phyloP scores from a whole-genome alignment of 2,888 invertebrate species.

The Eilema sororculum region DNA sequence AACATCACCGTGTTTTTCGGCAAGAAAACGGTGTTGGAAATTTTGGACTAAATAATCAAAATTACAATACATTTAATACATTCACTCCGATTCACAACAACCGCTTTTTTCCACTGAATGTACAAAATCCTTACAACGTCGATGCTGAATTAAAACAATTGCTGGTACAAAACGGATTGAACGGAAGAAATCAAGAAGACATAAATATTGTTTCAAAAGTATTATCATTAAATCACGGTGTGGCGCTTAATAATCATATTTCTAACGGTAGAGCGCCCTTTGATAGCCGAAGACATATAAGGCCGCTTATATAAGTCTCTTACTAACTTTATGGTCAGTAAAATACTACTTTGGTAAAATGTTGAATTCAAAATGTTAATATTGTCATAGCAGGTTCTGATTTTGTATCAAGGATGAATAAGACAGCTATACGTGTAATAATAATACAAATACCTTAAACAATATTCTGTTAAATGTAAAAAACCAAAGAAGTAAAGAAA shows the following conservation, averaged over 20 bases:
- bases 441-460: constrained; percentile 7
- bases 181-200: constrained; percentile 89
- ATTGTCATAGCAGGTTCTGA: not conserved
- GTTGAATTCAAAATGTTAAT: constrained; percentile 21
- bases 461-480: constrained; percentile 27
- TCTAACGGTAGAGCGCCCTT: constrained; percentile 79
- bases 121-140: constrained; percentile 72
- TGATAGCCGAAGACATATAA: constrained; percentile 76
- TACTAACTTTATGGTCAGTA: constrained; percentile 1
- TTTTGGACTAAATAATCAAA: constrained; percentile 86
- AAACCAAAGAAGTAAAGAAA: constrained; percentile 50
- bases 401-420: constrained; percentile 10
- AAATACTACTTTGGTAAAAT: constrained; percentile 26
- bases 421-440: constrained; percentile 9
- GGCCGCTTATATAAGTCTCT: constrained; percentile 53
- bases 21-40: constrained; percentile 89
- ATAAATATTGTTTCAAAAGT: constrained; percentile 94
- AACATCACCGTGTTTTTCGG: constrained; percentile 82
- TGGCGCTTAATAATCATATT: constrained; percentile 80
- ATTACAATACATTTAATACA: constrained; percentile 74
- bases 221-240: constrained; percentile 92
- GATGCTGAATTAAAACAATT: constrained; percentile 89
- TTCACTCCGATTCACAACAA: constrained; percentile 69
- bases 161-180: constrained; percentile 89
- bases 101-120: constrained; percentile 67